A percentile compares a stretch with the other conserved stretches of the same genome.
Conservation (phyloP, 92 coral and sea anemone genomes). For the Umimayanthus kanabou region DNA sequence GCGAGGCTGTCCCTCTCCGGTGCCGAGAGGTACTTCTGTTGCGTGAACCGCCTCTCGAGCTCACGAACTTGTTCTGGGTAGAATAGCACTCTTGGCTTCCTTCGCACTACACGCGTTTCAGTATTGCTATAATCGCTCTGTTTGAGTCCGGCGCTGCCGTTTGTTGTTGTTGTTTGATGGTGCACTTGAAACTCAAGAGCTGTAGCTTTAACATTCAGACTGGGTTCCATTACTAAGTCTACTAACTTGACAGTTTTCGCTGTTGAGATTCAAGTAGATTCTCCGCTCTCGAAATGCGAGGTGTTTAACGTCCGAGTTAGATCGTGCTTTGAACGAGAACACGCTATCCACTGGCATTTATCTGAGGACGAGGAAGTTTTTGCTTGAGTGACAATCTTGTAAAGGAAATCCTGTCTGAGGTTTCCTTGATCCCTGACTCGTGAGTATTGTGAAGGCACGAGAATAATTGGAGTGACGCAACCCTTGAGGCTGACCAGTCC, state of each 20-base stretch:
- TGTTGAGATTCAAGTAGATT: slow-evolving; percentile 54
- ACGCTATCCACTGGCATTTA: slow-evolving; percentile 75
- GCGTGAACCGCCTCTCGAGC: slow-evolving; percentile 94
- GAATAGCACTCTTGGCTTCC: slow-evolving; percentile 96
- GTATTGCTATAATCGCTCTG: slow-evolving; percentile 71
- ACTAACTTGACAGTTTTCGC: background rate
- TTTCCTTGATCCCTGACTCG: slow-evolving; percentile 69
- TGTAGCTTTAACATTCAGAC: slow-evolving; percentile 13
- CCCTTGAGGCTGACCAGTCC: background rate
- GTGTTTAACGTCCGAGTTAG: slow-evolving; percentile 46
- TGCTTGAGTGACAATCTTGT: slow-evolving; percentile 57
- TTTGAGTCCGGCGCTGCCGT: slow-evolving; percentile 57
- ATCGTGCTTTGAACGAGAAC: slow-evolving; percentile 70
- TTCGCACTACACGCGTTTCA: slow-evolving; percentile 71
- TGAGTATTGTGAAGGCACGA: slow-evolving; percentile 7
- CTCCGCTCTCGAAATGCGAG: slow-evolving; percentile 3
- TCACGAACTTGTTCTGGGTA: slow-evolving; percentile 98
- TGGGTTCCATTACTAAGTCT: slow-evolving; percentile 7
- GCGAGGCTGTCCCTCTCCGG: slow-evolving; percentile 98
- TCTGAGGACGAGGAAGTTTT: slow-evolving; percentile 69
- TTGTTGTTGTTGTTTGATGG: slow-evolving; percentile 72
- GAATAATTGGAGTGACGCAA: slow-evolving; percentile 13
- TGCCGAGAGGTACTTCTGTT: slow-evolving; percentile 98
- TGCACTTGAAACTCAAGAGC: slow-evolving; percentile 80
- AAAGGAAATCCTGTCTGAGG: slow-evolving; percentile 83